Conservation (phyloP, 2,113 vertebrate genomes). For the Scatophagus argus region DNA sequence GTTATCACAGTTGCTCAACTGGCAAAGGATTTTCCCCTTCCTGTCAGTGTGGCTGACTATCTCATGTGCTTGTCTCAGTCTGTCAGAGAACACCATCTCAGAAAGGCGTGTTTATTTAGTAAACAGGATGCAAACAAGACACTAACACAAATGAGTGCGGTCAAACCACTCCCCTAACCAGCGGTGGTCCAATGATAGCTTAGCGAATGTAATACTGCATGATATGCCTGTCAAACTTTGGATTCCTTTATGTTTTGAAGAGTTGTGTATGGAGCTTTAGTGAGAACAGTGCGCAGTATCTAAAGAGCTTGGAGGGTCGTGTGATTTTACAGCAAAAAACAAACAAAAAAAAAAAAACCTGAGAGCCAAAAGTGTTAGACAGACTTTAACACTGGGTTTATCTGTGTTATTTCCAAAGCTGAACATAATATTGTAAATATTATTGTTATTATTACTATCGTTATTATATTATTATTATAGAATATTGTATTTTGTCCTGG, state of each 20-base stretch:
- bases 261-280: too few relatives aligned
- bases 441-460: too few relatives aligned
- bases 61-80: not conserved
- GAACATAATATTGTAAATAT: not conserved
- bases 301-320: not conserved
- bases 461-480: too few relatives aligned
- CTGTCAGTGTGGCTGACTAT: not conserved
- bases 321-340: not conserved
- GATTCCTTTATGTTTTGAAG: not conserved
- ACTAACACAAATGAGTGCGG: not conserved
- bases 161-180: not conserved
- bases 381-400: not conserved
- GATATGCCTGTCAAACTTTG: not conserved
- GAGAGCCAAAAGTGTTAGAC: not conserved
- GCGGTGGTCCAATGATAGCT: not conserved
- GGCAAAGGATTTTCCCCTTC: not conserved
- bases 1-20: constrained; percentile 31
- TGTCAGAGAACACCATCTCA: not conserved
- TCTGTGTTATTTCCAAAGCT: not conserved
- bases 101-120: constrained; percentile 5
- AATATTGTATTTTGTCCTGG: too few relatives aligned
- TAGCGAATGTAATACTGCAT: not conserved
- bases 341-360: too few relatives aligned
- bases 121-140: constrained; percentile 3
- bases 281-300: not conserved